Evolutionary conservation across 2,113 vertebrate species (phyloP).

Genomic region (Thunnus maccoyii): DNA sequence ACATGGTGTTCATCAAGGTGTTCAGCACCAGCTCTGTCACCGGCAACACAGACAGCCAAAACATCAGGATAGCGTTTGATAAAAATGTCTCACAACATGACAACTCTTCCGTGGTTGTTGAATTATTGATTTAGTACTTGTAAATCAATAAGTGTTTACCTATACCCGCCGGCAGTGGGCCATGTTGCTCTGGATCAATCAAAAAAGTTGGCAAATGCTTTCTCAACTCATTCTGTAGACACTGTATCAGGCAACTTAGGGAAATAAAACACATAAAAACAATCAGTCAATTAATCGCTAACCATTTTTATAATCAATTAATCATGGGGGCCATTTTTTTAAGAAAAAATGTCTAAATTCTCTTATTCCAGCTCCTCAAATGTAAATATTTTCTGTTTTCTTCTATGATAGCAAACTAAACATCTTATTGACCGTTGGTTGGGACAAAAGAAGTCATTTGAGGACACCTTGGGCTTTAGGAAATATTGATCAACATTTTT

Average conservation of each 20-base stretch:
- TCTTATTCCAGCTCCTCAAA: too few relatives aligned
- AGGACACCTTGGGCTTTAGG: too few relatives aligned
- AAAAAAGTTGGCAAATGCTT: slow-evolving; percentile 93
- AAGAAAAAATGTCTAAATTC: too few relatives aligned
- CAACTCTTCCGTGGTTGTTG: too few relatives aligned
- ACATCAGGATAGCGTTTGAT: neutral
- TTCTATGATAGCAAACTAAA: too few relatives aligned
- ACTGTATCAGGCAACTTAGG: slow-evolving; percentile 88
- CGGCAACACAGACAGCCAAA: slow-evolving; percentile 2
- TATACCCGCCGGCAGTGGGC: slow-evolving; percentile 90
- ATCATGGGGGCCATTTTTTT: too few relatives aligned
- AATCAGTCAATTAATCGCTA: too few relatives aligned
- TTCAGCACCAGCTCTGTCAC: slow-evolving; percentile 91
- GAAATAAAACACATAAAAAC: neutral
- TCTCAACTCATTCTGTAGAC: slow-evolving; percentile 90
- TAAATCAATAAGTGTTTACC: slow-evolving; percentile 74
- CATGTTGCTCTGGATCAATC: slow-evolving; percentile 91
- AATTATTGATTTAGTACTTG: neutral
- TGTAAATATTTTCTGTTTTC: too few relatives aligned
- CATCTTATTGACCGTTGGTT: too few relatives aligned
- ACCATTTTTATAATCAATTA: too few relatives aligned
- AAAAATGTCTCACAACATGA: rapidly evolving
- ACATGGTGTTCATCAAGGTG: slow-evolving; percentile 92
- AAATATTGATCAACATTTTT: too few relatives aligned
- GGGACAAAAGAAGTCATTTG: too few relatives aligned